These are phyloP conservation scores for Acromyrmex charruanus DNA, from an alignment of 1,140 invertebrate species.

Conservation along the genomic window DNA sequence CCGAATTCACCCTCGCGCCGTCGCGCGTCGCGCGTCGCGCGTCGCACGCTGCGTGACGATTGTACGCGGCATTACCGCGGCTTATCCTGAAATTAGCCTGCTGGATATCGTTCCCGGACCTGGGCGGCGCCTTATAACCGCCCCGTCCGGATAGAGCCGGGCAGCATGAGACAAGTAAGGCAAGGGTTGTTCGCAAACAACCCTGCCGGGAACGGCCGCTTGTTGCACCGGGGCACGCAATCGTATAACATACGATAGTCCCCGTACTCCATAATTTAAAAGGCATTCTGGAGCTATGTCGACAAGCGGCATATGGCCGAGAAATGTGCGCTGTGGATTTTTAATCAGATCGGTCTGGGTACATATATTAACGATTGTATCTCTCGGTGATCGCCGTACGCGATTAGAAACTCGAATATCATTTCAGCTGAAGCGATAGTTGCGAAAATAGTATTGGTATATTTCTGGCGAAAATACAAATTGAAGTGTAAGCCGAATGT, in stretches of 20 bases:
- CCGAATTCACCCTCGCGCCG: constrained; percentile 61
- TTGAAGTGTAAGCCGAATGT: no score
- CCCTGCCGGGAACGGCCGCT: constrained; percentile 34
- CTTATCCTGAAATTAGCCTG: constrained; percentile 55
- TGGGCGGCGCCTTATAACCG: not conserved
- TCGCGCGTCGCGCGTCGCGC: constrained; percentile 9
- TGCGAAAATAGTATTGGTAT: not conserved
- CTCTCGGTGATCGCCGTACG: not conserved
- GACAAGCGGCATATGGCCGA: not conserved
- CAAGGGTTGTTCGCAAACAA: constrained; percentile 46
- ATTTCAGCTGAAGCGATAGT: not conserved
- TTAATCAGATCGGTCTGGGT: constrained; percentile 51
- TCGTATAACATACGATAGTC: constrained; percentile 48
- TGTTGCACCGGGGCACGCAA: constrained; percentile 46
- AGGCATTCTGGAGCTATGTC: constrained; percentile 13
- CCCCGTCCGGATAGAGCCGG: not conserved
- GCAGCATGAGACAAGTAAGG: not conserved
- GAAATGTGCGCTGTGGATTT: constrained; percentile 28
- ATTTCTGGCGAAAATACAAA: no score
- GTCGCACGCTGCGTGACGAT: constrained; percentile 61
- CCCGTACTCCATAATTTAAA: constrained; percentile 58
- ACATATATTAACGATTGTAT: constrained; percentile 26
- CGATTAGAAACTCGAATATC: not conserved
- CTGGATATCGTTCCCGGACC: constrained; percentile 35
- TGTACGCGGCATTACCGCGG: constrained; percentile 40